Evolutionary conservation across 2,797 vertebrate species (phyloP).

Genomic region (Pipistrellus pygmaeus): DNA sequence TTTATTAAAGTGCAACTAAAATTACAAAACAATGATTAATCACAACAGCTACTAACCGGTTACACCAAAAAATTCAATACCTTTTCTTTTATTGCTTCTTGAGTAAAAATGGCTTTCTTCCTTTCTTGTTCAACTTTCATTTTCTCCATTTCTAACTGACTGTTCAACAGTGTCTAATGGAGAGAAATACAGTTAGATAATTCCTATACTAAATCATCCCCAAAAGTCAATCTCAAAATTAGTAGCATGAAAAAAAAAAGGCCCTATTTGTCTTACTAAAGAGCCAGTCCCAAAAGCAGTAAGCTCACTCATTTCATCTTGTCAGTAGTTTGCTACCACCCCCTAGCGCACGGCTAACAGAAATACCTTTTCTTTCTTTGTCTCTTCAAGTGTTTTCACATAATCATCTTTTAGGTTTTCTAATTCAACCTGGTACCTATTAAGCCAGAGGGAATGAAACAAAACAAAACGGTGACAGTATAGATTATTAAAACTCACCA

Average conservation of each 20-base stretch:
- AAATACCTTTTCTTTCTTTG: slow-evolving; percentile 97
- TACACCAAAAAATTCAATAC: slow-evolving; percentile 83
- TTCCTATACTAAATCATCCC: slow-evolving; percentile 4
- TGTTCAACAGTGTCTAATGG: slow-evolving; percentile 91
- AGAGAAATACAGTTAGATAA: slow-evolving; percentile 52
- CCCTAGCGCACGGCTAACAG: background rate
- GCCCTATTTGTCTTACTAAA: background rate
- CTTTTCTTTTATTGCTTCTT: slow-evolving; percentile 97
- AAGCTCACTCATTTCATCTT: background rate
- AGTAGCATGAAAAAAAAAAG: background rate
- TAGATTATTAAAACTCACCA: slow-evolving; percentile 30
- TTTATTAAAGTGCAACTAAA: slow-evolving; percentile 2
- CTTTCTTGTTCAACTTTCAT: slow-evolving; percentile 99
- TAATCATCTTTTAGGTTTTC: slow-evolving; percentile 95
- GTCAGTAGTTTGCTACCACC: background rate
- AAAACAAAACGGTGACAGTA: slow-evolving; percentile 44
- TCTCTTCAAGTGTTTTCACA: slow-evolving; percentile 92
- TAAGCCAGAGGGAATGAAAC: slow-evolving; percentile 51
- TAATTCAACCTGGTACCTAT: slow-evolving; percentile 94
- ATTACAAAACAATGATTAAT: slow-evolving; percentile 19
- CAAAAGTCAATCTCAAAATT: background rate
- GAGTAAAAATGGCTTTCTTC: slow-evolving; percentile 95
- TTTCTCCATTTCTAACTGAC: slow-evolving; percentile 99
- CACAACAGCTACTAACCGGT: slow-evolving; percentile 8
- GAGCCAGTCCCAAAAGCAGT: background rate